phyloP scores from a whole-genome alignment of 2,113 vertebrate species.

The Brienomyrus brachyistius region DNA sequence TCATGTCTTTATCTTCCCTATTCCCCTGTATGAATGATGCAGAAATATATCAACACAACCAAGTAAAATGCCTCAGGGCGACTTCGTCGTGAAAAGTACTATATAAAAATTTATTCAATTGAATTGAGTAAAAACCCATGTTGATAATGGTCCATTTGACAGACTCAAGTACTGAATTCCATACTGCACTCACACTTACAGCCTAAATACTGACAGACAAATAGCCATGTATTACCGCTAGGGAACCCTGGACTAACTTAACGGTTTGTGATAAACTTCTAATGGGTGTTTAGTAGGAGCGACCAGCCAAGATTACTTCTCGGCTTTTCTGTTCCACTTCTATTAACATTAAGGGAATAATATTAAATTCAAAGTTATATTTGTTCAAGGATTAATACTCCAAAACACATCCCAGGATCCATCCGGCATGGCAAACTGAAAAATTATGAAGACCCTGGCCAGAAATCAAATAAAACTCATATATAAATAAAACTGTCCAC shows the following conservation, averaged over 20 bases:
- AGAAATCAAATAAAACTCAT: slow-evolving; percentile 3
- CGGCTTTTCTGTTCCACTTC: background rate
- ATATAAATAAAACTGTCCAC: background rate
- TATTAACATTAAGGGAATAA: background rate
- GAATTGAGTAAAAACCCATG: background rate
- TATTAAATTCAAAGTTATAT: background rate
- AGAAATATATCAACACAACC: background rate
- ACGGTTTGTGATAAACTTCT: background rate
- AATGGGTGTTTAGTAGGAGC: background rate
- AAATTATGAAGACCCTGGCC: background rate
- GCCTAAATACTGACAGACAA: background rate
- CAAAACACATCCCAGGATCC: background rate
- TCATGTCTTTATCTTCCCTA: background rate
- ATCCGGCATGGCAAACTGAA: background rate
- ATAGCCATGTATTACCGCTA: background rate
- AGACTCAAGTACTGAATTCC: background rate
- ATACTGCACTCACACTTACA: background rate
- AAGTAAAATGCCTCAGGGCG: background rate
- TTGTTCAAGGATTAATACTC: background rate
- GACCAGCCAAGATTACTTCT: slow-evolving; percentile 5
- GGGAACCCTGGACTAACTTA: background rate
- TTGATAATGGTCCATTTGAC: background rate
- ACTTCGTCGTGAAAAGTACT: background rate
- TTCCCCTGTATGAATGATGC: background rate
- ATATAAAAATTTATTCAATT: background rate